phyloP scores from a whole-genome alignment of 2,113 vertebrate species.

The Neomonachus schauinslandi region DNA sequence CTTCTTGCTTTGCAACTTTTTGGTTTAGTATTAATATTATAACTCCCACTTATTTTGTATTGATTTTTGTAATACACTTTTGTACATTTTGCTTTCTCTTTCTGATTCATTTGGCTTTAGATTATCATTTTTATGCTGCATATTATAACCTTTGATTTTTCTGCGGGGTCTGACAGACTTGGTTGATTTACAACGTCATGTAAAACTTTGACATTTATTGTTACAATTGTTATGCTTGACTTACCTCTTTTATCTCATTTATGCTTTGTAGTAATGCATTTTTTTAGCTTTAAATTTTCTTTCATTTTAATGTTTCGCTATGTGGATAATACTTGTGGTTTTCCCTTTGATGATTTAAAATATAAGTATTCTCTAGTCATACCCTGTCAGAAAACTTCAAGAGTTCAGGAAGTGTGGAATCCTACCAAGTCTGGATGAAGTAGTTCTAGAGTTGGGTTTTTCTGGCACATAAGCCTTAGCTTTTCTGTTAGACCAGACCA shows the following conservation, averaged over 20 bases:
- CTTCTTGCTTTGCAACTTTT: not conserved
- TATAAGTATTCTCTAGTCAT: not conserved
- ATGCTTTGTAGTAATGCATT: not conserved
- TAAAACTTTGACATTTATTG: constrained; percentile 38
- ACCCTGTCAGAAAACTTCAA: not conserved
- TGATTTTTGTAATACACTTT: not conserved
- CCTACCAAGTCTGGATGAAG: not conserved
- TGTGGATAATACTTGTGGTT: not conserved
- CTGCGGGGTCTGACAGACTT: not conserved
- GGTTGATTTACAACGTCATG: not conserved
- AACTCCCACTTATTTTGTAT: not conserved
- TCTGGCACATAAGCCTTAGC: not conserved
- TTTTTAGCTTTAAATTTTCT: not conserved
- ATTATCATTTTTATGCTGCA: not conserved
- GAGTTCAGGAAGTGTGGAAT: not conserved
- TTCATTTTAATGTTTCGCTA: not conserved
- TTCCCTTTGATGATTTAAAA: not conserved
- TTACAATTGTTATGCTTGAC: not conserved
- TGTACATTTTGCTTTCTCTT: not conserved
- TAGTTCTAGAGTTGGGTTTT: not conserved
- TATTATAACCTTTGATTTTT: constrained; percentile 36
- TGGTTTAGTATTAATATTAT: not conserved
- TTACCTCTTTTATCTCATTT: constrained; percentile 35
- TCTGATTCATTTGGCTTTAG: not conserved
- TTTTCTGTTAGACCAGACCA: not conserved